Percentiles rank a stretch among this genome's conserved stretches.
Evolutionary conservation across 2,888 invertebrate genomes (phyloP).

Genomic region (Ophion slaviceki): DNA sequence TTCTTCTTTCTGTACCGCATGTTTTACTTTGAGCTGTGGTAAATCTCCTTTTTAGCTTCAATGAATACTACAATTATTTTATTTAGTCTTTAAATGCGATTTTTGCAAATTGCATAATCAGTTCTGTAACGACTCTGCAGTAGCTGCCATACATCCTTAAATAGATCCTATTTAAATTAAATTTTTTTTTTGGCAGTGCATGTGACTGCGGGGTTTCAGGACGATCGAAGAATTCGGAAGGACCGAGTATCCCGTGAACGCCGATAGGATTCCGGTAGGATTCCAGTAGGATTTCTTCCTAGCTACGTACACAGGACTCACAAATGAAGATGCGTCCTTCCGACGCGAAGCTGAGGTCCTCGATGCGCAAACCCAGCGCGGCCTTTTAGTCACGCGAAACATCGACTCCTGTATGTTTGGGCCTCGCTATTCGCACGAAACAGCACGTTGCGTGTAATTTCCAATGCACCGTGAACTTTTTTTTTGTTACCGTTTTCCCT

Average conservation of each 20-base stretch:
- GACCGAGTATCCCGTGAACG: neutral
- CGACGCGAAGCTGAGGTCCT: neutral
- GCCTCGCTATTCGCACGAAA: conserved; percentile 14
- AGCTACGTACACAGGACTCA: too few relatives aligned
- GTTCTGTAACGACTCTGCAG: too few relatives aligned
- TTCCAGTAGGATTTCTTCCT: neutral
- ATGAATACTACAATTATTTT: too few relatives aligned
- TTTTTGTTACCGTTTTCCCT: conserved; percentile 43
- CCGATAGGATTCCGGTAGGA: neutral
- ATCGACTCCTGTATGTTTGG: conserved; percentile 36
- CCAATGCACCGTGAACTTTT: conserved; percentile 59
- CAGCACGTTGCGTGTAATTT: conserved; percentile 54
- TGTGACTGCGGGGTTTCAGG: too few relatives aligned
- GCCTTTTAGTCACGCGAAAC: conserved; percentile 2
- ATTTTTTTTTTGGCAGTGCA: too few relatives aligned
- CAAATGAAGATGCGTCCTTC: neutral
- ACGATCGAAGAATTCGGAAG: neutral
- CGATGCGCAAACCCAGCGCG: neutral
- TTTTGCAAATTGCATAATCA: too few relatives aligned
- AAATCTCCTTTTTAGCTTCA: too few relatives aligned
- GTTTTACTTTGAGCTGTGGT: too few relatives aligned
- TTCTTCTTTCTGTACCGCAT: too few relatives aligned
- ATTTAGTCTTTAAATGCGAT: too few relatives aligned
- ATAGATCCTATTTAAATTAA: too few relatives aligned
- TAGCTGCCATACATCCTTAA: too few relatives aligned